Base-by-base conservation (phyloP, 2,888 invertebrate genomes). In the Tetheella fluctuosa region DNA sequence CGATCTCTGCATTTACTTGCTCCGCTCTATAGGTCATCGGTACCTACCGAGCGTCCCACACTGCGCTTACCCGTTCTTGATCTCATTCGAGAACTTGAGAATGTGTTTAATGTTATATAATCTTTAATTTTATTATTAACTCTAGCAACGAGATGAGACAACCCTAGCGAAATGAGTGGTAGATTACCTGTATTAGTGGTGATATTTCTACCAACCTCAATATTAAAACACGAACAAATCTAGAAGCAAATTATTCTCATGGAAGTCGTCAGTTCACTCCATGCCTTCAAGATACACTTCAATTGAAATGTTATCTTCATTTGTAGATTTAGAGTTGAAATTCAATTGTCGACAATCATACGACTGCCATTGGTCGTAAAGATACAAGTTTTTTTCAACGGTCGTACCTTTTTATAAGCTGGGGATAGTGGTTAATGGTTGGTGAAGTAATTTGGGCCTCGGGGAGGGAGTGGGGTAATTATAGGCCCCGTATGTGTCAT, bases 401-500 rank as follows among this genome's bases (percentile, higher is more conserved):
- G 70, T 65, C 65, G 63, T 70, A 74, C 73, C 83, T 90, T 90
- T 91, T 91, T 91, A 88, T 89, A 88, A 83, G 82, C 80, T 76
- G 78, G 85, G 85, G 83, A 84, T 89, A 89, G 88, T 89, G 85
- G 87, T 85, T 90, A 89, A 90, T 90, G 90, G 87, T 78, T 78
- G 83, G 79, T 77, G 81, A 77, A 74, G 90, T 91, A 91, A 92
- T 92, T 92, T 91, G 74, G 87, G 81, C 67, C 64, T 63, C 71
- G 65, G 76, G 73, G 76, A 79, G 76, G 75, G 78, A 75, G 76
- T 73, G 80, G 81, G 88, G 90, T 91, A 93, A 91, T 93, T 90
- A 90, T 83, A 86, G 89, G 84, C 82, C n/a, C 83, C 83, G 80
- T 72, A 84, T 88, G 89, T 92, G 92, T 93, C 92, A 92, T 92